phyloP scores from a whole-genome alignment of 2,888 invertebrate genomes.

The Scotopteryx bipunctaria region DNA sequence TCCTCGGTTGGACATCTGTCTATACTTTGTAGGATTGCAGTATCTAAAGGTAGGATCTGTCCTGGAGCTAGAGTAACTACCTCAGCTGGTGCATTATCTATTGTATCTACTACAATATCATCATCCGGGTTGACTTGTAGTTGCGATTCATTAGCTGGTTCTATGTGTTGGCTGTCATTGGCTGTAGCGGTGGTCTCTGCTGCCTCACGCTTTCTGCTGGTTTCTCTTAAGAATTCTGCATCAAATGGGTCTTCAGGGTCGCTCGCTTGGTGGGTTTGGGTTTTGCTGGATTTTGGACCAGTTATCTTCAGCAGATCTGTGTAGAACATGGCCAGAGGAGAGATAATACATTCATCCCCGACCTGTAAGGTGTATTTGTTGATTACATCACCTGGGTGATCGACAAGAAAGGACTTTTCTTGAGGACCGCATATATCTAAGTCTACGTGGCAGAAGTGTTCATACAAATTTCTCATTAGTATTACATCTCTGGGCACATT shows the following conservation, averaged over 20 bases:
- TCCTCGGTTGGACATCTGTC: conserved; percentile 95
- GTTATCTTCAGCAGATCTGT: conserved; percentile 95
- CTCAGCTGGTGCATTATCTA: conserved; percentile 82
- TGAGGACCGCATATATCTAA: conserved; percentile 94
- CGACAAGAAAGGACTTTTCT: conserved; percentile 90
- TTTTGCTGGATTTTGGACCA: conserved; percentile 88
- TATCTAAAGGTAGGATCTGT: conserved; percentile 93
- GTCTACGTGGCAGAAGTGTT: conserved; percentile 95
- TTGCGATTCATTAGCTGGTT: conserved; percentile 77
- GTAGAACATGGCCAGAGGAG: conserved; percentile 93
- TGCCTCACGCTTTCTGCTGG: conserved; percentile 85
- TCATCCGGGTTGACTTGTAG: conserved; percentile 84
- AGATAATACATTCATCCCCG: conserved; percentile 96
- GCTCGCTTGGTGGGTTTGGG: conserved; percentile 87
- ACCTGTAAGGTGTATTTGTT: conserved; percentile 90
- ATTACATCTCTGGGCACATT: conserved; percentile 89
- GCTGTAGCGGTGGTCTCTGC: conserved; percentile 66
- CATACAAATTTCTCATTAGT: conserved; percentile 92
- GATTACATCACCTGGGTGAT: conserved; percentile 86
- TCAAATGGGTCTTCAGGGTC: conserved; percentile 97
- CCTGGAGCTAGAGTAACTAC: conserved; percentile 89
- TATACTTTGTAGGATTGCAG: conserved; percentile 95
- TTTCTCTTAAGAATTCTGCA: conserved; percentile 95
- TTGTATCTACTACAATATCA: conserved; percentile 88
- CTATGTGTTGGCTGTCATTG: conserved; percentile 75